A percentile compares a stretch with the other conserved stretches of the same genome.
Evolutionary conservation across 2,113 vertebrate genomes (phyloP).

Genomic region (Podiceps cristatus): DNA sequence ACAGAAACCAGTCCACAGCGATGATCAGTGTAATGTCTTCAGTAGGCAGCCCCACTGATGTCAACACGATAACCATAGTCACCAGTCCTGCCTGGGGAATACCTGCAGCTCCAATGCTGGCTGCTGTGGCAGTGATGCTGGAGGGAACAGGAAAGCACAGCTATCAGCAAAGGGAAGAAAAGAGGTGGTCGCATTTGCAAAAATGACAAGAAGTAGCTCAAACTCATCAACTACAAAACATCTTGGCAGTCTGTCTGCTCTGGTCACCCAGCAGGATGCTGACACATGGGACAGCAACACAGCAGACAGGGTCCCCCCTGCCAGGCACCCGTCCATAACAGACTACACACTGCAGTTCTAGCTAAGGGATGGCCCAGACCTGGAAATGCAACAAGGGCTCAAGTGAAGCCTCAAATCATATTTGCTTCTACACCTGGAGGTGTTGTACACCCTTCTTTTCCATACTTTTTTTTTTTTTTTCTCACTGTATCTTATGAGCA

Average conservation of each 20-base stretch:
- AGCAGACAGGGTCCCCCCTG: background rate
- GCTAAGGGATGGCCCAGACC: background rate
- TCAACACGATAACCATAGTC: constrained; percentile 98
- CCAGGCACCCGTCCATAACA: background rate
- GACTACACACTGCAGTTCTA: background rate
- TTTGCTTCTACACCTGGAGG: background rate
- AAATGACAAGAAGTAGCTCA: background rate
- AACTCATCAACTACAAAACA: background rate
- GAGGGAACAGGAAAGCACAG: constrained; percentile 31
- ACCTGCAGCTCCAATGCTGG: constrained; percentile 96
- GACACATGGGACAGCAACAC: background rate
- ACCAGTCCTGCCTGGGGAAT: constrained; percentile 97
- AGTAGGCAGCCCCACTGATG: constrained; percentile 94
- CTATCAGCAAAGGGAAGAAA: background rate
- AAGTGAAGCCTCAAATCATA: background rate
- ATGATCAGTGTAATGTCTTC: constrained; percentile 97
- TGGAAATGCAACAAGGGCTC: background rate
- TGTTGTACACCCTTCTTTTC: background rate
- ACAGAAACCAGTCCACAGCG: constrained; percentile 99
- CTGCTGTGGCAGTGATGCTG: constrained; percentile 96
- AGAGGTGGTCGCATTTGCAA: background rate
- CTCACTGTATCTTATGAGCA: background rate
- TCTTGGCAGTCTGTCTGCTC: background rate
- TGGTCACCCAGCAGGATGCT: background rate
- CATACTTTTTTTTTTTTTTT: rapidly evolving